Evolutionary conservation across 1,140 invertebrate genomes (phyloP), one percentile per base, ranked within the genome.

Genomic region (Drosophila triauraria): DNA sequence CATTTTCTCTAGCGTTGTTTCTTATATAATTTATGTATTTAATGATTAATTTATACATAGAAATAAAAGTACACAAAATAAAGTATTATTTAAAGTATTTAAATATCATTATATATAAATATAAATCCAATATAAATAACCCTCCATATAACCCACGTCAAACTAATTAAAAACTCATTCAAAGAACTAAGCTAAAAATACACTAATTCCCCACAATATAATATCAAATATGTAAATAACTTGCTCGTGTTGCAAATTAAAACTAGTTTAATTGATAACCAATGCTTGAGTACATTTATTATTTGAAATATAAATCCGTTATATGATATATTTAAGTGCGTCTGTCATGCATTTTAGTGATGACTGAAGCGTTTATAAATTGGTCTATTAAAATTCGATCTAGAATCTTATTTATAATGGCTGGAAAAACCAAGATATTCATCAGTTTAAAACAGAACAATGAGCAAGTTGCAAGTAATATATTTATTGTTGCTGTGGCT

Each of bases 391-490:
- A 54, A 54, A 54, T 2, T 15, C 4, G 9, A 54, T 38, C 7
- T 15, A 23, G 20, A 54, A 54, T 38, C 51, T 23, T 3, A 15
- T 23, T 38, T 23, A 38, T 23, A 38, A 38, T 9, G 32, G 7
- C 10, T 3, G 12, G 3, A 9, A 15, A 23, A 23, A 7, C 10
- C 51, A 8, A 35, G 1, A 1, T 32, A 54, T 4, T 35, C 6
- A 35, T 13, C 51, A 54, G 51, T 54, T 54, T 35, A 1, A 54
- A 54, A 5, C 2, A 15, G 32, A 54, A 54, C 30, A 38, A 54
- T 54, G 51, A 6, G 12, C 17, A 38, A 7, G 4, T 10, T 13
- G 2, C 32, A 38, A 23, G 32, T 38, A 15, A 23, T 38, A 23
- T 54, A 15, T 54, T 38, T 54, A 0, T 20, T 0, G 9, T 5